Percentiles rank a stretch among this genome's conserved stretches.
Evolutionary conservation across 2,888 invertebrate species (phyloP).

Genomic region (Dasysyrphus albostriatus): DNA sequence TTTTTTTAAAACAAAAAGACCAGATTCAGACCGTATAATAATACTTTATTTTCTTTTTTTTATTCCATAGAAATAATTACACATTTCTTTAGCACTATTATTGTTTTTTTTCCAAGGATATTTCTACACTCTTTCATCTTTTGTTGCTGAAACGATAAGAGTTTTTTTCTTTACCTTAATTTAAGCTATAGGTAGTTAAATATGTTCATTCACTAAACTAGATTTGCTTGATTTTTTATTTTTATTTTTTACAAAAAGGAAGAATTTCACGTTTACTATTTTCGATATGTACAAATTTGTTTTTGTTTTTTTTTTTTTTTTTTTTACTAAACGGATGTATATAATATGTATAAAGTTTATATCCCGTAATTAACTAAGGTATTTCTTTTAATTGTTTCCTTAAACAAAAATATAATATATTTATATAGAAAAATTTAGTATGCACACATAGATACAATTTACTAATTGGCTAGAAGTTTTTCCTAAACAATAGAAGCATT

Average conservation of each 20-base stretch:
- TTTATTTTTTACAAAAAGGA: constrained; percentile 66
- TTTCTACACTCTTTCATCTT: constrained; percentile 32
- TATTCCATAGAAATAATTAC: constrained; percentile 63
- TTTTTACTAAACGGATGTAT: constrained; percentile 33
- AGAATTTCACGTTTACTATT: constrained; percentile 66
- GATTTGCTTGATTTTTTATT: constrained; percentile 27
- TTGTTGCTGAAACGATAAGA: constrained; percentile 19
- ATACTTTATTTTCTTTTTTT: constrained; percentile 61
- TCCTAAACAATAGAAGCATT: constrained; percentile 51
- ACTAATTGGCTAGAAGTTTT: constrained; percentile 60
- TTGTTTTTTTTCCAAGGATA: constrained; percentile 66
- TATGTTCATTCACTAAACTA: constrained; percentile 67
- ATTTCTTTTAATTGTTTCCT: constrained; percentile 21
- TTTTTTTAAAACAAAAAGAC: constrained; percentile 38
- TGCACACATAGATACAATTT: constrained; percentile 66
- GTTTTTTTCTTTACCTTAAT: constrained; percentile 27
- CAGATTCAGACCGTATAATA: constrained; percentile 72
- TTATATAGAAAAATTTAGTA: constrained; percentile 38
- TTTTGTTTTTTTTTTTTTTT: constrained; percentile 42
- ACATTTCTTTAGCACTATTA: constrained; percentile 72
- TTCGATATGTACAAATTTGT: constrained; percentile 70
- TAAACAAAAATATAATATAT: constrained; percentile 18
- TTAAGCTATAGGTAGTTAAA: constrained; percentile 39
- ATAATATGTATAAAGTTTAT: neutral
- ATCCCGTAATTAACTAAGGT: constrained; percentile 40